Conservation (phyloP, 2,113 vertebrate species). For the Balaeniceps rex region DNA sequence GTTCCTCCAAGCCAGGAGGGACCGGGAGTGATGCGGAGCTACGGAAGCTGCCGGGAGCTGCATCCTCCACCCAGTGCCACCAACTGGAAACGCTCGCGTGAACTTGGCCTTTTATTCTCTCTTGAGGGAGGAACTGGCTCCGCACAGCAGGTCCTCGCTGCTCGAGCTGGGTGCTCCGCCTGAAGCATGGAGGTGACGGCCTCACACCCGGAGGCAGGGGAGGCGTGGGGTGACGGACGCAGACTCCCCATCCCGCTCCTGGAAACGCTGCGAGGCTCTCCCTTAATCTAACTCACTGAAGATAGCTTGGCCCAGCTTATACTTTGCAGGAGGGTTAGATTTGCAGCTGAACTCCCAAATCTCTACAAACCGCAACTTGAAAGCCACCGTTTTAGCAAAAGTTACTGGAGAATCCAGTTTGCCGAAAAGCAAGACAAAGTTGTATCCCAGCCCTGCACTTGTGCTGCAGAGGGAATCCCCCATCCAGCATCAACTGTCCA, state of each 20-base stretch:
- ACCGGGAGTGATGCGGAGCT: background rate
- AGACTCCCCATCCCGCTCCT: too few relatives aligned
- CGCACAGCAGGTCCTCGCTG: background rate
- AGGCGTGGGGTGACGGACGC: background rate
- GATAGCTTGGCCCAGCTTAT: background rate
- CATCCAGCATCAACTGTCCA: background rate
- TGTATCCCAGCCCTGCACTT: background rate
- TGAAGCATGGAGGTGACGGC: rapidly evolving
- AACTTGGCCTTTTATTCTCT: background rate
- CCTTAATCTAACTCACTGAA: background rate
- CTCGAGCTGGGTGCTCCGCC: background rate
- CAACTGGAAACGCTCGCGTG: rapidly evolving
- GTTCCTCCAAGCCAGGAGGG: too few relatives aligned
- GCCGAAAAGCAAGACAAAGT: background rate
- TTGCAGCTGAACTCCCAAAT: background rate
- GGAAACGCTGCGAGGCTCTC: background rate
- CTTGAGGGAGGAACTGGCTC: background rate
- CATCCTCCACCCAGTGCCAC: background rate
- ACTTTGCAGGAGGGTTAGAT: too few relatives aligned
- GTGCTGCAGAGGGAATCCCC: background rate
- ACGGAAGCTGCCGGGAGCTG: background rate
- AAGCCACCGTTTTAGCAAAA: rapidly evolving
- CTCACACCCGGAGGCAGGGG: background rate
- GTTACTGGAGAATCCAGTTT: background rate
- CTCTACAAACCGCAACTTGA: background rate